Conservation (phyloP, 2,888 invertebrate species). For the Halictus quadricinctus region DNA sequence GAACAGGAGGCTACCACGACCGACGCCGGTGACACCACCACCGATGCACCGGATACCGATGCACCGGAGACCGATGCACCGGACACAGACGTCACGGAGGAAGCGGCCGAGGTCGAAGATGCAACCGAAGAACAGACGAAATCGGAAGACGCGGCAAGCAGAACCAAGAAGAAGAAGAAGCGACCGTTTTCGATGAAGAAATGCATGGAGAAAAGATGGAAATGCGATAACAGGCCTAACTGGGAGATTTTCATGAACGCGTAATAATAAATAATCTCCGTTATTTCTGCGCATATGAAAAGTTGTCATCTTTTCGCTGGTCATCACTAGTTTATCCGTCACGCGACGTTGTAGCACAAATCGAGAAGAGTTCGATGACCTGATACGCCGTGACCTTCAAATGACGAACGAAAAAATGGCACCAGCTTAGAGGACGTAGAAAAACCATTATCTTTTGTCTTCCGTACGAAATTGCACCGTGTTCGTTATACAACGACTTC, state of each 20-base stretch:
- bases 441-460: too few relatives aligned
- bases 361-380: too few relatives aligned
- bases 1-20: not conserved
- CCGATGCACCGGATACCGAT: slow-evolving; percentile 14
- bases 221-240: slow-evolving; percentile 60
- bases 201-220: slow-evolving; percentile 52
- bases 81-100: not conserved
- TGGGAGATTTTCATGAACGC: slow-evolving; percentile 71
- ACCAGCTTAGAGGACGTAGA: too few relatives aligned
- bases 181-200: slow-evolving; percentile 19
- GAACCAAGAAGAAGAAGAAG: not conserved
- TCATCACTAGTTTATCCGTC: too few relatives aligned
- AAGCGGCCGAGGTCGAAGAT: not conserved
- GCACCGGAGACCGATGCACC: not conserved
- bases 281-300: too few relatives aligned
- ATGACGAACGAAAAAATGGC: too few relatives aligned
- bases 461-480: too few relatives aligned
- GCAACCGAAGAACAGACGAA: not conserved
- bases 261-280: slow-evolving; percentile 64
- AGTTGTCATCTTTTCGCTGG: too few relatives aligned
- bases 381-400: too few relatives aligned
- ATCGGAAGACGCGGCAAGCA: not conserved
- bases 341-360: too few relatives aligned
- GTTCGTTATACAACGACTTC: too few relatives aligned
- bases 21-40: not conserved